Conservation (phyloP, 2,797 vertebrate species). For the Silurus aristotelis region DNA sequence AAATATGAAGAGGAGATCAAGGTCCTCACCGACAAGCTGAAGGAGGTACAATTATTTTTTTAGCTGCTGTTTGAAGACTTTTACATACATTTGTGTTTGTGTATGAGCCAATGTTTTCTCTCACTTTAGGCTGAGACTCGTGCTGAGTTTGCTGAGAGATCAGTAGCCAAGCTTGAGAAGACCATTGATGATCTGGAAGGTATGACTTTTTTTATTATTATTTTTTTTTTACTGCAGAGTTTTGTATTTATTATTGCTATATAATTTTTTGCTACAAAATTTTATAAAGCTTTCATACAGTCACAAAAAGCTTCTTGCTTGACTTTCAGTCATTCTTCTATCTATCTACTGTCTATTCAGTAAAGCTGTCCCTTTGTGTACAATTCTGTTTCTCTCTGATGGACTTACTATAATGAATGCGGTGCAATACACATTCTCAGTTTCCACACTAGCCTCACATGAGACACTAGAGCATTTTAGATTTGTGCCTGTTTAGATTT, state of each 20-base stretch:
- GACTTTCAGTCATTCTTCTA: conserved; percentile 9
- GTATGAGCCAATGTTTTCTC: conserved; percentile 60
- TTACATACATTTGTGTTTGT: conserved; percentile 25
- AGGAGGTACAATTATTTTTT: conserved; percentile 85
- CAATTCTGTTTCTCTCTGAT: conserved; percentile 27
- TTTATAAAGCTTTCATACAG: conserved; percentile 2
- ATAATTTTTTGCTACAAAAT: not conserved
- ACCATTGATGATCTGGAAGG: conserved; percentile 99
- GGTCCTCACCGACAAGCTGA: conserved; percentile 98
- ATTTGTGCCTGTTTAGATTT: conserved; percentile 21
- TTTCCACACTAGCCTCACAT: not conserved
- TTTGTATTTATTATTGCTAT: conserved; percentile 1
- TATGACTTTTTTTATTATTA: conserved; percentile 76
- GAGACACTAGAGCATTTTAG: not conserved
- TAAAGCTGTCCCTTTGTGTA: conserved; percentile 23
- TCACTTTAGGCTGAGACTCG: conserved; percentile 92
- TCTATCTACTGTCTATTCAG: conserved; percentile 24
- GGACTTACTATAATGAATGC: not conserved
- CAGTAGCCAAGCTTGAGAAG: conserved; percentile 99
- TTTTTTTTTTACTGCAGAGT: not conserved
- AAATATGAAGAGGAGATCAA: conserved; percentile 99
- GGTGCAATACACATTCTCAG: not conserved
- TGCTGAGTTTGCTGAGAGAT: conserved; percentile 98
- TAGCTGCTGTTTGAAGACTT: conserved; percentile 34
- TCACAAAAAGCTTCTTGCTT: not conserved